Evolutionary conservation across 2,888 invertebrate genomes (phyloP), one percentile per base, ranked within the genome.

Genomic region (Prionchulus punctatus): DNA sequence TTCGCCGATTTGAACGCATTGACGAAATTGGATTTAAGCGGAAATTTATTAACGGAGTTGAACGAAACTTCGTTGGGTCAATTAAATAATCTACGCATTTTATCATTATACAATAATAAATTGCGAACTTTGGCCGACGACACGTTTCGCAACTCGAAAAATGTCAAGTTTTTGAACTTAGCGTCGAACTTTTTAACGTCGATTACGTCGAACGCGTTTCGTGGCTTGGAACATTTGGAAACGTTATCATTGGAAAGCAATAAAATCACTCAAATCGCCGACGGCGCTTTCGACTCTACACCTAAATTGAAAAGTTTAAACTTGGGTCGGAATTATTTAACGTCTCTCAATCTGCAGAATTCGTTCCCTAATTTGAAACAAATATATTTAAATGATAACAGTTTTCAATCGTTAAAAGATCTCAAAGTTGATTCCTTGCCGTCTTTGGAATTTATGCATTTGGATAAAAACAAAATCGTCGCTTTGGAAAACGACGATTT

Each of bases 151-250:
- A 63, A 65, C 30, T 62, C 73, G 42, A 58, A 59, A 7, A 62
- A 65, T 26, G 62, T 73, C 25, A 55, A 59, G 28, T 70, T 69
- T 55, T 61, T 73, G n/a, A 71, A 71, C 56, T 49, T 67, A 54
- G 70, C 72, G 55, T 72, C 73, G 59, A 76, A 76, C 66, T 62
- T 66, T 49, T 65, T 75, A 58, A 62, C 64, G 12, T 61, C 62
- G 2, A 68, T 75, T 53, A 47, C 45, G 18, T 68, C 70, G 0
- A 26, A 61, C 25, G 63, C 26, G 15, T 61, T 75, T 42, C 68
- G 67, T 57, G 65, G 67, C 15, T 57, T 72, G 4, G 53, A 60
- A 26, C 59, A 62, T 2, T 61, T 75, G 43, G 65, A 67, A 54
- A 71, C 72, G 55, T 55, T 65, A 26, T 57, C 52, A 47, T 49